Conservation (phyloP, 2,113 vertebrate species). For the Perca flavescens region DNA sequence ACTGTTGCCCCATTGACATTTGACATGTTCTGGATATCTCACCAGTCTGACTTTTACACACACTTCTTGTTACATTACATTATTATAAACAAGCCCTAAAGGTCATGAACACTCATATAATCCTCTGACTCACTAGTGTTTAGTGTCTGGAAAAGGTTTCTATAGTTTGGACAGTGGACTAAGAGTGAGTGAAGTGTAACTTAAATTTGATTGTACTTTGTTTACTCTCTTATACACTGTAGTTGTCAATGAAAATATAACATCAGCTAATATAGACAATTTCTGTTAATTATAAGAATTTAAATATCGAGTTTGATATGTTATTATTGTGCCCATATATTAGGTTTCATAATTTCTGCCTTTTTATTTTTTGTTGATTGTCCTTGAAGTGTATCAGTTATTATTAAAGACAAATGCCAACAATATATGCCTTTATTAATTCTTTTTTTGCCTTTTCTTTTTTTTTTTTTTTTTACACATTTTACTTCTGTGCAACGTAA, state of each 20-base stretch:
- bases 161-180: neutral
- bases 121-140: slow-evolving; percentile 8
- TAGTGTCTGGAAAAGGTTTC: slow-evolving; percentile 12
- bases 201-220: neutral
- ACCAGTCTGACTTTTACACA: neutral
- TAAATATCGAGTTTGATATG: neutral
- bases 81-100: neutral
- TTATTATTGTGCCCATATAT: slow-evolving; percentile 12
- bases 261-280: slow-evolving; percentile 4
- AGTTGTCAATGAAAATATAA: slow-evolving; percentile 9
- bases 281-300: slow-evolving; percentile 18
- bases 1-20: neutral
- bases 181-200: neutral
- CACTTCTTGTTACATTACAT: slow-evolving; percentile 49
- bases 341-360: slow-evolving; percentile 6
- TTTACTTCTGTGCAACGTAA: too few species aligned
- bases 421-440: neutral
- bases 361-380: slow-evolving; percentile 20
- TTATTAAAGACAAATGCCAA: slow-evolving; percentile 48
- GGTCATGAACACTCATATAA: slow-evolving; percentile 4
- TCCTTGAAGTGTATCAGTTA: slow-evolving; percentile 8
- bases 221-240: slow-evolving; percentile 18
- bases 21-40: neutral
- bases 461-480: neutral
- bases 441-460: neutral